Evolutionary conservation across 2,888 invertebrate genomes (phyloP), one percentile per base, ranked within the genome.

Genomic region (Polylopha cassiicola): DNA sequence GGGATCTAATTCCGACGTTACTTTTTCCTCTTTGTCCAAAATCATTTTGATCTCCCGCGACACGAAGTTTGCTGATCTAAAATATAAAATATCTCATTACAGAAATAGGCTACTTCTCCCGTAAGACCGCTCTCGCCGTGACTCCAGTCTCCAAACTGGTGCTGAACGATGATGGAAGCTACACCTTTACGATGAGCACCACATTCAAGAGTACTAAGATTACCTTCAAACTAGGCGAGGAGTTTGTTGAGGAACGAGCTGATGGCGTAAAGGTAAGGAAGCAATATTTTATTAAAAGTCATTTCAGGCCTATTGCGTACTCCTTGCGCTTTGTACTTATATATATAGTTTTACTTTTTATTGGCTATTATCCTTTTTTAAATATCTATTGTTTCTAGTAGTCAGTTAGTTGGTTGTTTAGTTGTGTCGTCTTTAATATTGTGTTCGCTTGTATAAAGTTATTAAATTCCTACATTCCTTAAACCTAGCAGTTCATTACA

Each of bases 51-150:
- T 17, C 17, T 17, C 4, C 6, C 6, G 6, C 17, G 4, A 4
- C 17, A 4, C 4, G 6, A 4, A 17, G 17, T 6, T 4, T 17
- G 17, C 6, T 6, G 6, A 17, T 6, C 4, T 4, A 17, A 17
- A 17, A 17, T 17, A 4, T 4, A 2, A 5, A 5, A 10, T n/a
- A 1, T 28, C 3, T 42, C 7, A 2, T 61, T 63, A 11, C 66
- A 81, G 80, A 65, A 10, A 60, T 81, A 0, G 78, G 81, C 0
- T 38, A 66, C 2, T 15, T 81, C 9, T 58, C 65, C 0, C 65
- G 81, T 1, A 81, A 80, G 44, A 51, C 73, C 0, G 81, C 67
- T 0, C 38, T 53, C 3, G 55, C 76, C 0, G 54, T 78, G 7
- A 55, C 57, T 1, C 78, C 80, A 0, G 48, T 61, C 0, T 53